Evolutionary conservation across 2,797 vertebrate species (phyloP).

Genomic region (Melanotaenia parkinsoni): DNA sequence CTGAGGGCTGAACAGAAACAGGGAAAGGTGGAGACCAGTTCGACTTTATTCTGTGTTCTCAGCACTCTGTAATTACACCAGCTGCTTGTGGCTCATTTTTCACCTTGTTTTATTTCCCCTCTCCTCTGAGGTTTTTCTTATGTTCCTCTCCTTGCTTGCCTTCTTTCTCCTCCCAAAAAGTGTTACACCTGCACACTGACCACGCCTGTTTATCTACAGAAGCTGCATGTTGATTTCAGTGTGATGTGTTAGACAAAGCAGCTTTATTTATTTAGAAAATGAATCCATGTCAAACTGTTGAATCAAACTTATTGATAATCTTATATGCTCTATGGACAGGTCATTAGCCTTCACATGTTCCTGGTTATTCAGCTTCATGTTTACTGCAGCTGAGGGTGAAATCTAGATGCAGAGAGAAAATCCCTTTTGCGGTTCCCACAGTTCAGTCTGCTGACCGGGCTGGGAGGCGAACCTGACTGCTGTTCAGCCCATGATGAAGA

Average conservation of each 20-base stretch:
- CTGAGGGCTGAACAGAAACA: constrained; percentile 53
- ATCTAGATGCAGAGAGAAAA: too few relatives aligned
- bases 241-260: constrained; percentile 11
- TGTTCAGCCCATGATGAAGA: too few relatives aligned
- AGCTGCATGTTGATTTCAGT: background rate
- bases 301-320: too few relatives aligned
- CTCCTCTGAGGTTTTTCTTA: constrained; percentile 35
- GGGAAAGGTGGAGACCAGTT: constrained; percentile 43
- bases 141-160: background rate
- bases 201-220: constrained; percentile 17
- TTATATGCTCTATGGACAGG: too few relatives aligned
- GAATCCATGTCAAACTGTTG: too few relatives aligned
- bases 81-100: constrained; percentile 40
- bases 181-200: constrained; percentile 35
- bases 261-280: background rate
- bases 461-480: too few relatives aligned
- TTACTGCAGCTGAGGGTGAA: too few relatives aligned
- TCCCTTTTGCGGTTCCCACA: too few relatives aligned
- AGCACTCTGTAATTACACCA: constrained; percentile 70
- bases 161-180: background rate
- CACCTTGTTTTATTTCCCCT: constrained; percentile 28
- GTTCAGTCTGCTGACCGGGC: too few relatives aligned
- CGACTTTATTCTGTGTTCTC: constrained; percentile 34
- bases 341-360: too few relatives aligned
- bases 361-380: too few relatives aligned